Evolutionary conservation across 2,797 vertebrate genomes (phyloP).

Genomic region (Heliangelus exortis): DNA sequence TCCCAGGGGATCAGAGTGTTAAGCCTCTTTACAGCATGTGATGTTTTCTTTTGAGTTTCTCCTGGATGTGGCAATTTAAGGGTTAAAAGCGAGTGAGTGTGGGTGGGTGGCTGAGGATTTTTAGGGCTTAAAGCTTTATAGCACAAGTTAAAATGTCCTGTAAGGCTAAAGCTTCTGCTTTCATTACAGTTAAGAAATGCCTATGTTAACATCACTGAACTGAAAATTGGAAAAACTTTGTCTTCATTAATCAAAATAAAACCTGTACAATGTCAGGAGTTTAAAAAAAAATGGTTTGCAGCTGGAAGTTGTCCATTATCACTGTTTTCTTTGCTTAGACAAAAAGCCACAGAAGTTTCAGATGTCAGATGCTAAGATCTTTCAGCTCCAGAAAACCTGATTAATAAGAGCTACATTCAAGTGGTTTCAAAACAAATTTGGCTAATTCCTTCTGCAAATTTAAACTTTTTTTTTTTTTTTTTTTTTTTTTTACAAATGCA

Average conservation of each 20-base stretch:
- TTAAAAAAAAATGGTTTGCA: conserved; percentile 27
- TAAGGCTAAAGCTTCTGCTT: conserved; percentile 43
- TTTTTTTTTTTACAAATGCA: neutral
- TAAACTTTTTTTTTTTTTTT: neutral
- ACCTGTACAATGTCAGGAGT: conserved; percentile 36
- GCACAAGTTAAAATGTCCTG: conserved; percentile 3
- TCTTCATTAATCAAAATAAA: conserved; percentile 72
- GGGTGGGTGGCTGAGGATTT: conserved; percentile 14
- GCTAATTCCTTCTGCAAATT: conserved; percentile 30
- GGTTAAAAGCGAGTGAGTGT: conserved; percentile 23
- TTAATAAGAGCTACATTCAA: conserved; percentile 18
- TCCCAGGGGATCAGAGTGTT: neutral
- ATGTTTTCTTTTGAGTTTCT: neutral
- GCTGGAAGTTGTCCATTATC: conserved; percentile 77
- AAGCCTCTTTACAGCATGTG: neutral
- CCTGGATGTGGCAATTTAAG: neutral
- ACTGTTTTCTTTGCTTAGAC: conserved; percentile 73
- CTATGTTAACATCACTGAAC: neutral
- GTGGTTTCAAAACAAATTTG: conserved; percentile 24
- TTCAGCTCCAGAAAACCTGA: conserved; percentile 51
- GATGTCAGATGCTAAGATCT: conserved; percentile 65
- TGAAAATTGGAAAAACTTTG: conserved; percentile 42
- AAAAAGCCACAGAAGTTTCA: conserved; percentile 72
- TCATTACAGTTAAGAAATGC: neutral
- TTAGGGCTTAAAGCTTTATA: conserved; percentile 33